Base-by-base conservation (phyloP, 2,888 invertebrate species). In the Iphiclides podalirius region DNA sequence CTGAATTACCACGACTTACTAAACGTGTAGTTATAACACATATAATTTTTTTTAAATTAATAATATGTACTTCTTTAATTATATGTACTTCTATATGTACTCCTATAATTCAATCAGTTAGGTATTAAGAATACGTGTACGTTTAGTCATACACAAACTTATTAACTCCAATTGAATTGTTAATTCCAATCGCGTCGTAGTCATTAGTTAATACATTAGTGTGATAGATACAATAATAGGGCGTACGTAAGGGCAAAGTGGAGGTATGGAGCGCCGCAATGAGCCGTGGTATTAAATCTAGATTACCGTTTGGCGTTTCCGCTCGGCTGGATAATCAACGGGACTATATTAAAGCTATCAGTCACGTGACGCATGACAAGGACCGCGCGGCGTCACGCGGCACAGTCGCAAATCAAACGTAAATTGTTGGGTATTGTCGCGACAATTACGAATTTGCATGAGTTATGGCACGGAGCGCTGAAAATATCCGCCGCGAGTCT, bases 321-420 rank as follows among this genome's bases (percentile, higher is more conserved):
- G 77, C 77, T 67, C 72, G 67, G 67, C 63, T 68, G 79, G 76
- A 81, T 83, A 84, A 85, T 85, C 84, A 81, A 81, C 83, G 74
- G 77, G 79, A 81, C 83, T 79, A 73, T 84, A 85, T 84, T 85
- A 84, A 84, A 82, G 80, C 86, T 82, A 85, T 87, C 85, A 77
- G 75, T 85, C 85, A 80, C 77, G 76, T 75, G 73, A 73, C 73
- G 76, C 73, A 75, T 82, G 80, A 79, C 79, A 75, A 60, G 60
- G 59, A 63, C 61, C 63, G 65, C 68, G 75, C 74, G n/a, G 75
- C 76, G 75, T 79, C 79, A 78, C 61, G 54, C 64, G 66, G 59
- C 60, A 60, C 68, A 65, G 67, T 70, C 69, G 64, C 69, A 69
- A 69, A 77, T 76, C 72, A 72, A 73, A 75, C 71, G 66, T 63